Conservation (phyloP, 2,797 vertebrate species). For the Loriculus beryllinus region DNA sequence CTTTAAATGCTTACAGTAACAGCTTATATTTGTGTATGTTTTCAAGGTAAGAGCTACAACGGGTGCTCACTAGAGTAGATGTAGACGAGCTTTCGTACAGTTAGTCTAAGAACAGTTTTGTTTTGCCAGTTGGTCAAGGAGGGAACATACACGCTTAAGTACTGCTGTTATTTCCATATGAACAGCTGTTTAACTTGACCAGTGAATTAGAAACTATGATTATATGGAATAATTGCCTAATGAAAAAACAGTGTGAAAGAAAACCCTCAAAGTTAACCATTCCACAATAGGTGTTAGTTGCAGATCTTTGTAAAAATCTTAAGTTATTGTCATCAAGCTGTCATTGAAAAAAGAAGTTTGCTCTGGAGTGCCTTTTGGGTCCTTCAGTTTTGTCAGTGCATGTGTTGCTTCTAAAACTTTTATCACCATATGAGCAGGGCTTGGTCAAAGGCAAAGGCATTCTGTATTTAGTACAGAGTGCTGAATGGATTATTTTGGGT, state of each 20-base stretch:
- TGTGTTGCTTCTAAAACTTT: not conserved
- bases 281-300: not conserved
- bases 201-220: not conserved
- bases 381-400: not conserved
- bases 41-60: not conserved
- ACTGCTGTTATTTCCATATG: not conserved
- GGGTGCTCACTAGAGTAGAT: not conserved
- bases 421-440: not conserved
- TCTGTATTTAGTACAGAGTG: not conserved
- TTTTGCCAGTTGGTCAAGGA: not conserved
- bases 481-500: not conserved
- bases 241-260: not conserved
- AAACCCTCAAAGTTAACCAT: not conserved
- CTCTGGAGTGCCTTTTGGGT: not conserved
- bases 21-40: not conserved
- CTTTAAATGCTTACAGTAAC: not conserved
- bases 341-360: not conserved
- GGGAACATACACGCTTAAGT: not conserved
- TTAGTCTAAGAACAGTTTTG: not conserved
- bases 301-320: not conserved
- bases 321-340: not conserved
- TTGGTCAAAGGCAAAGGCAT: not conserved
- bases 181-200: not conserved
- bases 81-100: not conserved
- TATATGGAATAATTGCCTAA: not conserved